These are phyloP conservation scores for Ictidomys tridecemlineatus DNA, from an alignment of 2,113 vertebrate genomes.

Conservation along the genomic window DNA sequence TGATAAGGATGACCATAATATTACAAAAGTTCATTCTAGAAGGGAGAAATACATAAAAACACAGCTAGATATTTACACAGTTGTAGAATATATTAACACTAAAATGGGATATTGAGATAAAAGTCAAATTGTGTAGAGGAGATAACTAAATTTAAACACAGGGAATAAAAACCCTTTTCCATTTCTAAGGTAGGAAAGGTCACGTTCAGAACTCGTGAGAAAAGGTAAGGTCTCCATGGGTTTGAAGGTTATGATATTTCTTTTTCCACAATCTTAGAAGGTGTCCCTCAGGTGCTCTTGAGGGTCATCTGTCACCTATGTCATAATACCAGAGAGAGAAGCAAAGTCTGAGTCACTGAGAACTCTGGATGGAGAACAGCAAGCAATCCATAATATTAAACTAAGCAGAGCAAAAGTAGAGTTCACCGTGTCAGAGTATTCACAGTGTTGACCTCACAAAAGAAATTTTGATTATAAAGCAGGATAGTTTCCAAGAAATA, in stretches of 20 bases:
- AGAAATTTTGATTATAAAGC: too few relatives aligned
- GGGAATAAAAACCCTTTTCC: neutral
- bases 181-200: neutral
- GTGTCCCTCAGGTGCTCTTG: neutral
- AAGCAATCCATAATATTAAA: too few relatives aligned
- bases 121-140: neutral
- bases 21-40: neutral
- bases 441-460: too few relatives aligned
- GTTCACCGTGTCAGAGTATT: too few relatives aligned
- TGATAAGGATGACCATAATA: rapidly evolving
- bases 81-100: neutral
- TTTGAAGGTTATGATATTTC: neutral
- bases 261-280: neutral
- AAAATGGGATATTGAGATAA: too few relatives aligned
- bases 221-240: rapidly evolving
- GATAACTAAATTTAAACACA: neutral
- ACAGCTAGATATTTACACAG: neutral
- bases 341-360: too few relatives aligned
- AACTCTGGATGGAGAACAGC: too few relatives aligned
- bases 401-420: too few relatives aligned
- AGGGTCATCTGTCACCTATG: neutral
- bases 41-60: neutral
- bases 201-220: neutral
- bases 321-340: neutral
- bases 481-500: neutral